Base-by-base conservation (phyloP, 2,797 vertebrate genomes). In the Acanthopagrus latus region DNA sequence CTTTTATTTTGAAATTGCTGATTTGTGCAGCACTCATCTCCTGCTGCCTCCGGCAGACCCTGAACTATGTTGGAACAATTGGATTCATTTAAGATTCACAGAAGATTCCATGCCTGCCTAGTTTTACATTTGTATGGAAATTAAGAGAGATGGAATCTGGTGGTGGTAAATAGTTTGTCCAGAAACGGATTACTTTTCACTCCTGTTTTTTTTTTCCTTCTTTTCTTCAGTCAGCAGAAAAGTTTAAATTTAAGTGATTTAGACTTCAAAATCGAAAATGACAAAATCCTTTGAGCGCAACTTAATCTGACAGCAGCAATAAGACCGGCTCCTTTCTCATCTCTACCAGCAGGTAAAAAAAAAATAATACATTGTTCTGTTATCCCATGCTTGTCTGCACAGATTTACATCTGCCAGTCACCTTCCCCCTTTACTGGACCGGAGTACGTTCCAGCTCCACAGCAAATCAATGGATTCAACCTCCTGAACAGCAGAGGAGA, bases 71-170 rank as follows among this genome's bases (percentile, higher is more conserved):
- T 86, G 78, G 86, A 93, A 94, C 92, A 95, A 94, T 89, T 84
- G 90, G 92, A 94, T 95, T 94, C 87, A 92, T 94, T 94, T 93
- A 91, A 94, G 92, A 95, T 94, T 92, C 90, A 89, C 83, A 86
- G 91, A 89, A 91, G 93, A 95, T 95, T 94, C 93, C 88, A 85
- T 88, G 87, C 81, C 86, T 90, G 90, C 90, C 88, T 88, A 84
- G 91, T 93, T 92, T 90, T 92, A 93, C 92, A 95, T 95, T 94
- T 95, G 91, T 93, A 95, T 95, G 93, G 91, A 95, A 95, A 95
- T 95, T 93, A 96, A 91, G 81, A 91, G 81, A 93, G 94, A 95
- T 95, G 84, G 83, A 93, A 95, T 95, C 94, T 93, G 74, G 75
- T 83, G 74, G 84, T 74, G 77, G 93, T 94, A 95, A 94, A 95